Percentiles rank a stretch among this genome's conserved stretches.
phyloP scores from a whole-genome alignment of 2,888 invertebrate genomes.

The Chrysina gloriosa region DNA sequence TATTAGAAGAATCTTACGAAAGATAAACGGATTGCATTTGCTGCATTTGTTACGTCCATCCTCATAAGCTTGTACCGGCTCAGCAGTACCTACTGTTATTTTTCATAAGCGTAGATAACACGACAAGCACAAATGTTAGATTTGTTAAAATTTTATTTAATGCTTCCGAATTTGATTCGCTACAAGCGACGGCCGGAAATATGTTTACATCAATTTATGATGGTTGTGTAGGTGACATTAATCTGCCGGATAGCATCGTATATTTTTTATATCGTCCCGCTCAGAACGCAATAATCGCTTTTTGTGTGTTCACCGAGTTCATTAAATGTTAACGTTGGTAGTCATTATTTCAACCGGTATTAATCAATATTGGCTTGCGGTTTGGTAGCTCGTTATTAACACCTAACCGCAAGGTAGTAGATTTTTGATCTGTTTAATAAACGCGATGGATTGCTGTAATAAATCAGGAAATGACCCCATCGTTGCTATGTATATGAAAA shows the following conservation, averaged over 20 bases:
- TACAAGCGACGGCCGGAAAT: constrained; percentile 12
- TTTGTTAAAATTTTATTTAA: constrained; percentile 26
- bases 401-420: not conserved
- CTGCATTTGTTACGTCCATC: not conserved
- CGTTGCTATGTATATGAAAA: too few relatives aligned
- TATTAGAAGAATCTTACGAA: not conserved
- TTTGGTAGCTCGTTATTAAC: not conserved
- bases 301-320: constrained; percentile 1
- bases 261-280: constrained; percentile 19
- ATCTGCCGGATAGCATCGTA: constrained; percentile 18
- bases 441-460: not conserved
- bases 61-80: not conserved
- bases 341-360: not conserved
- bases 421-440: not conserved
- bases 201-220: constrained; percentile 29
- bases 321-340: constrained; percentile 12
- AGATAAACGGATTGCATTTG: not conserved
- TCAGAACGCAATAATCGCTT: not conserved
- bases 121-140: constrained; percentile 23
- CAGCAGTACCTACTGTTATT: constrained; percentile 10
- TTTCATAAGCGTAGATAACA: constrained; percentile 12
- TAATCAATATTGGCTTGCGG: not conserved
- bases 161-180: constrained; percentile 27
- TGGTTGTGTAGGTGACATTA: constrained; percentile 24
- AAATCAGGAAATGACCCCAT: too few relatives aligned